Evolutionary conservation across 1,140 invertebrate genomes (phyloP).

Genomic region (Mactra quadrangularis): DNA sequence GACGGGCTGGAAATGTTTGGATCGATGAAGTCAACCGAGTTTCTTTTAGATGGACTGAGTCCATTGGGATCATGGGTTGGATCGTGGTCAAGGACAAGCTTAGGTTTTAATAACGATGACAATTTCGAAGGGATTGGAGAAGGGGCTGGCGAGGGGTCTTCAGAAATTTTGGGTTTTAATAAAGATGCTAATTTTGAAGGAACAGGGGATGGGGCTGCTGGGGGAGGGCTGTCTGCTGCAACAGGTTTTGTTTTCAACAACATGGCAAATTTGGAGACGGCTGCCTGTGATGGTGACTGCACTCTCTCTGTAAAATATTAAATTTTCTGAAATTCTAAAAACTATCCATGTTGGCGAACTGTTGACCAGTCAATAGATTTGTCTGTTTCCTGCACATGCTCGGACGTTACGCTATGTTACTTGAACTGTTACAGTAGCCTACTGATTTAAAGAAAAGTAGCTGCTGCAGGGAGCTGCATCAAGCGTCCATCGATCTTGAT

Average conservation of each 20-base stretch:
- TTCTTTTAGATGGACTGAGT: background rate
- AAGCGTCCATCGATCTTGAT: too few relatives aligned
- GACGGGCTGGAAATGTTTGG: background rate
- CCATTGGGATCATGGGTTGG: too few relatives aligned
- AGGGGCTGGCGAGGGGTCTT: background rate
- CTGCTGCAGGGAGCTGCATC: too few relatives aligned
- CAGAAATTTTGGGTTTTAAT: conserved; percentile 3
- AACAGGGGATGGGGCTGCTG: background rate
- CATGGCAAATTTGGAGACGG: background rate
- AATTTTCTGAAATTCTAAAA: too few relatives aligned
- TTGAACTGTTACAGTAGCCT: too few relatives aligned
- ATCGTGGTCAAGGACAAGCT: background rate
- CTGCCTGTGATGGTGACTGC: background rate
- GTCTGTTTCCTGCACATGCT: too few relatives aligned
- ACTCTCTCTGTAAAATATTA: conserved; percentile 12
- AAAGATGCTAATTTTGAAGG: background rate
- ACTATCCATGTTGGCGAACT: too few relatives aligned
- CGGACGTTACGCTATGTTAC: too few relatives aligned
- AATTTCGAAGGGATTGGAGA: background rate
- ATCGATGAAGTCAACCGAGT: background rate
- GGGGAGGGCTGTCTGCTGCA: background rate
- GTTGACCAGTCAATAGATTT: too few relatives aligned
- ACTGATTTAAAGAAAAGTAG: too few relatives aligned
- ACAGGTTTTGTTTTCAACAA: background rate
- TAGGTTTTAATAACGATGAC: conserved; percentile 1